Conservation (phyloP, 1,140 invertebrate species). For the Amyelois transitella region DNA sequence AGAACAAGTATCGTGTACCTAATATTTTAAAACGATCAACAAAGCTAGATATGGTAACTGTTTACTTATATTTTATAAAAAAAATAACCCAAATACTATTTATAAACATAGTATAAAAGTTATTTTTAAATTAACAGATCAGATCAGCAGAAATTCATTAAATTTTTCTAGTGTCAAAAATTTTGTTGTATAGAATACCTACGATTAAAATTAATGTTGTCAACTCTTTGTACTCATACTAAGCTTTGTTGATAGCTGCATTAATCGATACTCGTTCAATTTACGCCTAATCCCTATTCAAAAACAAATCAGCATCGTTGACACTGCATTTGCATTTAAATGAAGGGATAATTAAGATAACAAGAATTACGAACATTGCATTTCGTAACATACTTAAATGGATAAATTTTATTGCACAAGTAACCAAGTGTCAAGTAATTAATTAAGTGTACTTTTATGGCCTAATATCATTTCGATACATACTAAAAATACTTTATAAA, state of each 20-base stretch:
- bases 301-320: neutral
- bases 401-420: neutral
- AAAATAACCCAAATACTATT: neutral
- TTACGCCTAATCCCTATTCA: neutral
- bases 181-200: too few species aligned
- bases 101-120: too few species aligned
- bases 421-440: neutral
- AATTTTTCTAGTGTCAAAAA: too few species aligned
- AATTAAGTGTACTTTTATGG: neutral
- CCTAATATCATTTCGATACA: too few species aligned
- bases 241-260: too few species aligned
- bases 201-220: neutral
- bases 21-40: neutral
- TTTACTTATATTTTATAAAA: neutral
- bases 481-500: too few species aligned
- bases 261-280: neutral
- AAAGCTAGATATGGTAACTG: neutral
- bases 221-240: neutral
- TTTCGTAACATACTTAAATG: neutral
- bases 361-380: neutral
- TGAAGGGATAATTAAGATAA: neutral
- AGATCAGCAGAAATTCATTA: too few species aligned
- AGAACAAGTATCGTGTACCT: conserved; percentile 7
- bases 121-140: too few species aligned
- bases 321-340: neutral